Conservation (phyloP, 2,113 vertebrate species). For the Grammomys surdaster region DNA sequence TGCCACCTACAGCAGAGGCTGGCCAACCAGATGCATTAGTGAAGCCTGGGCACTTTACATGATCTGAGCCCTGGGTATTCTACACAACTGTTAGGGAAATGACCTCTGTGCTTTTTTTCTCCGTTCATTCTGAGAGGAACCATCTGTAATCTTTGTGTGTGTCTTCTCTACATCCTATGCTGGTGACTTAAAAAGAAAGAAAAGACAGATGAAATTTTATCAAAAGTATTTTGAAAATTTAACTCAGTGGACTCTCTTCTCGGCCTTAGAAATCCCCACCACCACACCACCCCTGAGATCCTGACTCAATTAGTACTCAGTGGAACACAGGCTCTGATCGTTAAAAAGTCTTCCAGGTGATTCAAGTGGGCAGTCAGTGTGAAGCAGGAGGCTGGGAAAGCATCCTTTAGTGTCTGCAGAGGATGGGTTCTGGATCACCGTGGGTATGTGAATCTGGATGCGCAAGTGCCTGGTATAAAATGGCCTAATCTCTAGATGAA, state of each 20-base stretch:
- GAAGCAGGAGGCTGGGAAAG: not conserved
- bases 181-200: not conserved
- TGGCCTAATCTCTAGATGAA: not conserved
- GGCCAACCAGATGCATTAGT: not conserved
- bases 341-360: not conserved
- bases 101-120: not conserved
- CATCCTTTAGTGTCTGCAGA: not conserved
- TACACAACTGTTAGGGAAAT: not conserved
- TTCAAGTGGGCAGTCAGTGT: not conserved
- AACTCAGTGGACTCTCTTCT: not conserved
- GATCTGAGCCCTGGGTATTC: not conserved
- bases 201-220: not conserved
- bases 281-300: not conserved
- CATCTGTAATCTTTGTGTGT: not conserved
- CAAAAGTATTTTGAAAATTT: constrained; percentile 24
- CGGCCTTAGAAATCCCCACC: not conserved
- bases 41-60: not conserved
- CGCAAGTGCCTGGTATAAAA: not conserved
- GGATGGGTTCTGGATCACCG: not conserved
- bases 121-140: not conserved
- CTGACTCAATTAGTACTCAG: not conserved
- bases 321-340: not conserved
- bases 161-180: not conserved
- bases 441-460: not conserved
- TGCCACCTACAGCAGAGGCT: not conserved